Evolutionary conservation across 2,888 invertebrate species (phyloP).

Genomic region (Alsophila aescularia): DNA sequence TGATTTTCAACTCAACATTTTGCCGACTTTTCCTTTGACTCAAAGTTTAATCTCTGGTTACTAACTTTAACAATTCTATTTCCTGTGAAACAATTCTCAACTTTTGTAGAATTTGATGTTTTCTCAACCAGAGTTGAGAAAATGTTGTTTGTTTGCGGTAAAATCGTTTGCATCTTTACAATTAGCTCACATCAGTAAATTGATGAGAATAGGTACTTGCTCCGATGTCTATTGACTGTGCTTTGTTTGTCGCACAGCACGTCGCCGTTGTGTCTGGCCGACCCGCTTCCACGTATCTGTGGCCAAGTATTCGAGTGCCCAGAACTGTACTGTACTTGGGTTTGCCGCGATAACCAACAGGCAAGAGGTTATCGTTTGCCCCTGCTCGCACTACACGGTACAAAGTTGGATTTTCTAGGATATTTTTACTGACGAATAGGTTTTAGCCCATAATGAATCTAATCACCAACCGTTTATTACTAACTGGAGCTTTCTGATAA

Average conservation of each 20-base stretch:
- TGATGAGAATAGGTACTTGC: background rate
- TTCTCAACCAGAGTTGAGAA: background rate
- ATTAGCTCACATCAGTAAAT: no score
- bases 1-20: background rate
- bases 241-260: background rate
- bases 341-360: slow-evolving; percentile 4
- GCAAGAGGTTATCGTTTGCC: background rate
- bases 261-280: slow-evolving; percentile 16
- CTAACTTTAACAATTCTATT: background rate
- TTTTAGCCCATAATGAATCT: no score
- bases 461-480: no score
- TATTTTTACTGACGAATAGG: no score
- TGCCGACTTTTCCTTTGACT: background rate
- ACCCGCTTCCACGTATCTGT: no score
- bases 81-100: background rate
- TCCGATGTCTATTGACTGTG: background rate
- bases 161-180: no score
- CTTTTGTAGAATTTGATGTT: background rate
- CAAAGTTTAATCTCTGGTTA: background rate
- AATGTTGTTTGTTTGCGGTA: no score
- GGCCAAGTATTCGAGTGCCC: background rate
- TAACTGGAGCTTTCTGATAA: no score
- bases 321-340: background rate
- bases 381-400: background rate
- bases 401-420: background rate